phyloP scores from a whole-genome alignment of 1,140 invertebrate genomes.

The Cyclargus thomasi region DNA sequence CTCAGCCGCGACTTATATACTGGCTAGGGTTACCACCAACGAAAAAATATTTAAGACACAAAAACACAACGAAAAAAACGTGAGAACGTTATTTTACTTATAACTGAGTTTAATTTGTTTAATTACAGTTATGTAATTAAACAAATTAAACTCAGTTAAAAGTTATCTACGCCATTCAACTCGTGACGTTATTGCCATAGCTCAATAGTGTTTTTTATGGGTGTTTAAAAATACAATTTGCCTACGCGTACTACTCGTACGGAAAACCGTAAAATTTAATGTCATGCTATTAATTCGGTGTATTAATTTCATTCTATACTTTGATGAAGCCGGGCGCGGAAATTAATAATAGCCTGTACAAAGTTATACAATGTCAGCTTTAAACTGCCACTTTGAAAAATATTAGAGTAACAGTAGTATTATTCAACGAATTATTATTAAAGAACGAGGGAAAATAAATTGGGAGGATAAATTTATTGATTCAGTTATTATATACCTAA shows the following conservation, averaged over 20 bases:
- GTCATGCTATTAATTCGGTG: background rate
- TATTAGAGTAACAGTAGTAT: no score
- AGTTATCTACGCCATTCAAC: constrained; percentile 1
- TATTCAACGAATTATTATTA: no score
- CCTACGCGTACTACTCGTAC: background rate
- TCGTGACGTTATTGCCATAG: background rate
- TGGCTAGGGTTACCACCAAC: background rate
- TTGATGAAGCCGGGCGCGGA: background rate
- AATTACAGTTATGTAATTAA: no score
- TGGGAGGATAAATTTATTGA: no score
- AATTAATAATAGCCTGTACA: no score
- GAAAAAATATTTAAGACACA: background rate
- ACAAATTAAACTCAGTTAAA: background rate
- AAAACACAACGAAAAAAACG: background rate
- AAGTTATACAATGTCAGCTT: no score
- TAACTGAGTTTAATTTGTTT: no score
- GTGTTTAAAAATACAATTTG: background rate
- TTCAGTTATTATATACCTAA: no score
- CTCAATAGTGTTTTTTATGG: background rate
- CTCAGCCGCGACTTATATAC: background rate
- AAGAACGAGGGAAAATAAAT: no score
- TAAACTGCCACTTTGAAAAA: no score
- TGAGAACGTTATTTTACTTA: background rate
- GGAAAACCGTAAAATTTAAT: background rate
- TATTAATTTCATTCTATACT: background rate